Conservation (phyloP, 2,888 invertebrate genomes). For the Carcina quercana region DNA sequence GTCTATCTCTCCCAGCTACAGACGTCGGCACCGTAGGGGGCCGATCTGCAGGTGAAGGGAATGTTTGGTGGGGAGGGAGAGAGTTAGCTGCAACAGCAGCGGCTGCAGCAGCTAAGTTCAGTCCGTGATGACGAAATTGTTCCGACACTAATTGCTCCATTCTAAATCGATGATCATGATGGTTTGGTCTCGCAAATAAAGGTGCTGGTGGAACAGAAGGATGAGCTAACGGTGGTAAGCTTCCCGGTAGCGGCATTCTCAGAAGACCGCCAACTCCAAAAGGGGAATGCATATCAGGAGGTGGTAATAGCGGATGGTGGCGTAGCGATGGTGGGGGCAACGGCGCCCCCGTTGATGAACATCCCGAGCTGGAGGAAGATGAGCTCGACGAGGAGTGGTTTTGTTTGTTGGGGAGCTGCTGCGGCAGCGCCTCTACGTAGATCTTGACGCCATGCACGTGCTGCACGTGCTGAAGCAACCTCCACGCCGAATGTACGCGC, state of each 20-base stretch:
- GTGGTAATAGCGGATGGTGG: conserved; percentile 80
- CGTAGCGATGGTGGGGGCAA: conserved; percentile 77
- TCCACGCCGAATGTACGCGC: conserved; percentile 95
- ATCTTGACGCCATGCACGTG: conserved; percentile 95
- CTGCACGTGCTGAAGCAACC: conserved; percentile 95
- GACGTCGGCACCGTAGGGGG: conserved; percentile 72
- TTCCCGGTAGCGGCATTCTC: conserved; percentile 82
- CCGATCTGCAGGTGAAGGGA: conserved; percentile 76
- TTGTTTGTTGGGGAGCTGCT: conserved; percentile 59
- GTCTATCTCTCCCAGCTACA: conserved; percentile 64
- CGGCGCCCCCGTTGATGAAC: conserved; percentile 67
- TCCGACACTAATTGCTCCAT: conserved; percentile 90
- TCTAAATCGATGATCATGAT: conserved; percentile 85
- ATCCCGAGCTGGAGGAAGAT: conserved; percentile 73
- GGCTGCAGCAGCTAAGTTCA: conserved; percentile 84
- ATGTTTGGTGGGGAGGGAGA: conserved; percentile 75
- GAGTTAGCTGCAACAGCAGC: conserved; percentile 80
- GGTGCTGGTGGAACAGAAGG: conserved; percentile 83
- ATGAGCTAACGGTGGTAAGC: conserved; percentile 76
- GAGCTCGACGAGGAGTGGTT: conserved; percentile 75
- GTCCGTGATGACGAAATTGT: conserved; percentile 86
- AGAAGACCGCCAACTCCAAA: conserved; percentile 83
- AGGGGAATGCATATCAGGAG: conserved; percentile 83
- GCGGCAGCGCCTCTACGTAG: conserved; percentile 81
- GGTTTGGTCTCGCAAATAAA: conserved; percentile 83